These are phyloP conservation scores for Acanthosepion pharaonis DNA, from an alignment of 2,888 invertebrate genomes.

Conservation along the genomic window DNA sequence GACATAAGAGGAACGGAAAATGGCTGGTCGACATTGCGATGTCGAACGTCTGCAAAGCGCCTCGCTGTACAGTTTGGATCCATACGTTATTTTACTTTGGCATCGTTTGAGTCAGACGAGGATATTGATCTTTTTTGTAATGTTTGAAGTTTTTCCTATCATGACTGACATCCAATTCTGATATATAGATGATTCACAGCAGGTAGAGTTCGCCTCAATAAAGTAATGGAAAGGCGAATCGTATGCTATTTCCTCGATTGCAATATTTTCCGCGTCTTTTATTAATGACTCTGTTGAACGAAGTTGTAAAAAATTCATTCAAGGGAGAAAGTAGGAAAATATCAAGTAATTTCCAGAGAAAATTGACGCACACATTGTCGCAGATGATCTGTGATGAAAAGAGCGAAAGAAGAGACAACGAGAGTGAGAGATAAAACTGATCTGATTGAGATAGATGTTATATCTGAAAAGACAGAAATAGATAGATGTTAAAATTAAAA, in stretches of 20 bases:
- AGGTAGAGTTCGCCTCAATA: not conserved
- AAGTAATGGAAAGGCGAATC: not conserved
- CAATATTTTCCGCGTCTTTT: not conserved
- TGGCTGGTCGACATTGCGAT: not conserved
- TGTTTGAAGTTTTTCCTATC: not conserved
- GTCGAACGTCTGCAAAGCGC: not conserved
- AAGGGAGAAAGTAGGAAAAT: not conserved
- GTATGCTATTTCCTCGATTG: not conserved
- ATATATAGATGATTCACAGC: not conserved
- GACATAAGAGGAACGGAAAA: not conserved
- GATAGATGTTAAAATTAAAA: too few relatives aligned
- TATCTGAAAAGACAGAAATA: too few relatives aligned
- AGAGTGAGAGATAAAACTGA: too few relatives aligned
- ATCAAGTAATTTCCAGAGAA: not conserved
- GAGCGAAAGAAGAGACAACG: too few relatives aligned
- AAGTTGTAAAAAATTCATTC: not conserved
- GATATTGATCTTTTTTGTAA: slow-evolving; percentile 1
- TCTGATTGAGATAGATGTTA: too few relatives aligned
- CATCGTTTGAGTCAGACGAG: not conserved
- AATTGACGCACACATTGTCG: not conserved
- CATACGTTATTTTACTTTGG: not conserved
- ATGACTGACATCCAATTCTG: not conserved
- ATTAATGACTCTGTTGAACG: not conserved
- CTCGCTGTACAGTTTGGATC: not conserved
- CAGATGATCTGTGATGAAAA: too few relatives aligned